Evolutionary conservation across 2,797 vertebrate genomes (phyloP).

Genomic region (Iguana delicatissima): DNA sequence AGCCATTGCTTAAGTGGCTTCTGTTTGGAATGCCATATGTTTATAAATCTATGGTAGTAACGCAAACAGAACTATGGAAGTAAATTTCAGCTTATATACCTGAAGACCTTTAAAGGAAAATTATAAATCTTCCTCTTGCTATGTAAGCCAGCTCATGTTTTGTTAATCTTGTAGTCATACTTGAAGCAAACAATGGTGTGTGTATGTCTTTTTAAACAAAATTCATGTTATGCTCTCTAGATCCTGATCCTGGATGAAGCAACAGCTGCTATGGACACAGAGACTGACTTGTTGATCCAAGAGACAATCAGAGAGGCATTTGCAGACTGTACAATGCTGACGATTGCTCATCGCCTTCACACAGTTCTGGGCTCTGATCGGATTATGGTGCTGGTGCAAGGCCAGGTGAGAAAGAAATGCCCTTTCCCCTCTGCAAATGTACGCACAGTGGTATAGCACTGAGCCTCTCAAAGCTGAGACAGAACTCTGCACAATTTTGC

Average conservation of each 20-base stretch:
- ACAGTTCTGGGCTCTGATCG: slow-evolving; percentile 91
- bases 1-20: not conserved
- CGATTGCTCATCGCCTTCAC: slow-evolving; percentile 92
- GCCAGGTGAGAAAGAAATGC: slow-evolving; percentile 83
- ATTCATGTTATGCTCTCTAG: slow-evolving; percentile 69
- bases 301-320: slow-evolving; percentile 93
- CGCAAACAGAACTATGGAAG: not conserved
- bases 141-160: not conserved
- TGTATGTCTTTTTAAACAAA: not conserved
- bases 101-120: not conserved
- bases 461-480: not conserved
- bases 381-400: slow-evolving; percentile 94
- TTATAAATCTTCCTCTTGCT: not conserved
- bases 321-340: slow-evolving; percentile 92
- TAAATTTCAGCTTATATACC: slow-evolving; percentile 2
- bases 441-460: not conserved
- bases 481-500: not conserved
- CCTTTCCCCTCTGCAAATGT: not conserved
- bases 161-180: not conserved
- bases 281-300: slow-evolving; percentile 92
- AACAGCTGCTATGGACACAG: slow-evolving; percentile 93
- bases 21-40: not conserved
- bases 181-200: not conserved
- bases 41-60: not conserved
- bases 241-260: slow-evolving; percentile 93